These are phyloP conservation scores for Holacanthus passer DNA, from an alignment of 2,113 vertebrate genomes.

Conservation along the genomic window DNA sequence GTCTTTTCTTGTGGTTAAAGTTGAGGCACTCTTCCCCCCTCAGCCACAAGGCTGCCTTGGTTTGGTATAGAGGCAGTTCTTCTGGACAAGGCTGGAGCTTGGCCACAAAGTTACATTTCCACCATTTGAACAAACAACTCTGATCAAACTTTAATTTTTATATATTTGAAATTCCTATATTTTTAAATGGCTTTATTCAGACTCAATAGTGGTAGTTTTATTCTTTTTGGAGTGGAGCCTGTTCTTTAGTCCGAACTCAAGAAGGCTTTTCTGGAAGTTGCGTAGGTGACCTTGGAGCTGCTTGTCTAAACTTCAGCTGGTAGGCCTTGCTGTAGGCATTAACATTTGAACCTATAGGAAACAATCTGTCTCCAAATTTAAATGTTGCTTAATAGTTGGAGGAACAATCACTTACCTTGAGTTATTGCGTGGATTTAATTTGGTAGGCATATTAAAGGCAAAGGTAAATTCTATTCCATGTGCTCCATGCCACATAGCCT, in stretches of 20 bases:
- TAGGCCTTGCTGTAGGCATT: too few species aligned
- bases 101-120: not conserved
- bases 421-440: not conserved
- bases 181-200: not conserved
- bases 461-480: too few species aligned
- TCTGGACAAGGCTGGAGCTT: not conserved
- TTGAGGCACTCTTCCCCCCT: slow-evolving; percentile 12
- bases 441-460: too few species aligned
- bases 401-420: not conserved
- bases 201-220: not conserved
- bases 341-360: not conserved
- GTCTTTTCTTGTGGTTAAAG: slow-evolving; percentile 69
- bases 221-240: not conserved
- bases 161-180: too few species aligned
- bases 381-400: not conserved
- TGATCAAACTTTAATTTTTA: not conserved
- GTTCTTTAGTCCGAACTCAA: not conserved
- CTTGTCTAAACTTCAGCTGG: not conserved
- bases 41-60: slow-evolving; percentile 21
- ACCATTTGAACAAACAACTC: too few species aligned
- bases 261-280: not conserved
- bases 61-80: slow-evolving; percentile 22
- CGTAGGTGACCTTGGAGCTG: not conserved
- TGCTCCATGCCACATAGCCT: not conserved
- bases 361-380: not conserved